Evolutionary conservation across 2,797 vertebrate species (phyloP).

Genomic region (Sebastes minor): DNA sequence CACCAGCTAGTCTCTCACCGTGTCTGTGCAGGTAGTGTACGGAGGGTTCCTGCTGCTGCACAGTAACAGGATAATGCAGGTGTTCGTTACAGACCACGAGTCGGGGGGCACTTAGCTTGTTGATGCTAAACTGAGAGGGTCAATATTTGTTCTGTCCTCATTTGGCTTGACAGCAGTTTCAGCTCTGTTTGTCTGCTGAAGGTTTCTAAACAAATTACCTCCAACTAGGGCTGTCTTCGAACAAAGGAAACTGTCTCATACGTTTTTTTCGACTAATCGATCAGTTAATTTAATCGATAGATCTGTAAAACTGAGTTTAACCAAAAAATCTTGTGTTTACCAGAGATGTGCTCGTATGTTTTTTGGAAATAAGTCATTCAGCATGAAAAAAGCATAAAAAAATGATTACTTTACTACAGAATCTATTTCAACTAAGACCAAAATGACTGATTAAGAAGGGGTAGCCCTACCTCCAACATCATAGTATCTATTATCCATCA

Average conservation of each 20-base stretch:
- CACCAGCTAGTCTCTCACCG: neutral
- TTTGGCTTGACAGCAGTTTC: neutral
- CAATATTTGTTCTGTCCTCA: conserved; percentile 53
- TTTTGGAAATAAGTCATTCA: too few relatives aligned
- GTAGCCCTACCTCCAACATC: neutral
- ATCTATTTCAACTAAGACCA: neutral
- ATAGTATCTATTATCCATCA: too few relatives aligned
- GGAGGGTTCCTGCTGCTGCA: neutral
- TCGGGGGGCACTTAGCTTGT: conserved; percentile 26
- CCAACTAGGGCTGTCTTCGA: neutral
- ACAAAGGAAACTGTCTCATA: neutral
- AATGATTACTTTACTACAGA: too few relatives aligned
- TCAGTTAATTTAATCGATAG: neutral
- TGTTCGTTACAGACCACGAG: conserved; percentile 1
- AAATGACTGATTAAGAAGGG: neutral
- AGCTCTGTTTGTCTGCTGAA: neutral
- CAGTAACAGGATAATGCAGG: neutral
- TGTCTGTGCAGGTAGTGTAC: neutral
- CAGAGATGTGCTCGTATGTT: too few relatives aligned
- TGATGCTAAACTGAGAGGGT: conserved; percentile 41
- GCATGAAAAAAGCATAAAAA: too few relatives aligned
- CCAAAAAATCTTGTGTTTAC: too few relatives aligned
- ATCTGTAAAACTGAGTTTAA: neutral
- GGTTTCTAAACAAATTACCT: neutral
- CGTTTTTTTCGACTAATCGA: neutral